Evolutionary conservation across 2,797 vertebrate species (phyloP).

Genomic region (Tauraco hartlaubi): DNA sequence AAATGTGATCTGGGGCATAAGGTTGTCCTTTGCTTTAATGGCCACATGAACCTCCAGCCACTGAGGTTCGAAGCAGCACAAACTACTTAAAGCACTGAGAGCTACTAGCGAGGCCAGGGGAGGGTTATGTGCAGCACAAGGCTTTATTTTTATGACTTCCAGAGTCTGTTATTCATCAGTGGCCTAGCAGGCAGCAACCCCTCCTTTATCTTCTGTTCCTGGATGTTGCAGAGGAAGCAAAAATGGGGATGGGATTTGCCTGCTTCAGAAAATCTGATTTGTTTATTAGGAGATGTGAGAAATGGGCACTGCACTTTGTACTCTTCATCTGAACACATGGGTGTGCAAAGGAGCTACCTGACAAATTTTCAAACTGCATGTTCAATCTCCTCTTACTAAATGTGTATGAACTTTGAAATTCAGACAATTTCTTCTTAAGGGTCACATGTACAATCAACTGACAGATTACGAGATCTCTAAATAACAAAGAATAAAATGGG

Average conservation of each 20-base stretch:
- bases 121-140: not conserved
- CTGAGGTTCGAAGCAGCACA: not conserved
- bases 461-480: not conserved
- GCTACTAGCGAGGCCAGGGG: not conserved
- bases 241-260: not conserved
- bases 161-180: not conserved
- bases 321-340: not conserved
- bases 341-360: not conserved
- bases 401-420: not conserved
- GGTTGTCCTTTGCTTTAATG: not conserved
- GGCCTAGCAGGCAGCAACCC: not conserved
- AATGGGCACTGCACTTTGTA: not conserved
- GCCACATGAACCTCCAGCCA: not conserved
- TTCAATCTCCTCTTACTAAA: not conserved
- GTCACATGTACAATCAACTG: not conserved
- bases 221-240: not conserved
- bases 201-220: conserved; percentile 3
- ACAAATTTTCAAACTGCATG: not conserved
- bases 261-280: not conserved
- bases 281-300: not conserved
- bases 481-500: not conserved
- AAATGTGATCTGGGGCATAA: not conserved
- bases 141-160: not conserved
- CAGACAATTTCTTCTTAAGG: not conserved
- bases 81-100: not conserved